Evolutionary conservation across 30 jellyfish, hydroid and myxozoan species (phyloP).

Genomic region (Catostylus mosaicus): DNA sequence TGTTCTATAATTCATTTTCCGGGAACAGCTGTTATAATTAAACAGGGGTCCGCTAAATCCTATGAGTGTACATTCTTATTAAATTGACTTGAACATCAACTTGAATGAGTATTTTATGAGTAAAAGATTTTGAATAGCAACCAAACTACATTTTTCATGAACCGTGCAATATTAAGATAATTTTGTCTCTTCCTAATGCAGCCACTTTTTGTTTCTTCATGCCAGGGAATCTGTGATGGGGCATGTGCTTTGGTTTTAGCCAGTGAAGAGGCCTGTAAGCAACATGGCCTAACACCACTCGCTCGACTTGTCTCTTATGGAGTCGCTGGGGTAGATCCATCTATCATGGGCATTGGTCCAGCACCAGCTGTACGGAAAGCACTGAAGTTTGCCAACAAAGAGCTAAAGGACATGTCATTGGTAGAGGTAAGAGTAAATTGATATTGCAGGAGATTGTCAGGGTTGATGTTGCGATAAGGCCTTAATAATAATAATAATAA

Average conservation of each 20-base stretch:
- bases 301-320: slow-evolving; percentile 90
- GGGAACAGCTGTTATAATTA: too few species aligned
- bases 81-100: too few species aligned
- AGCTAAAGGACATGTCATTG: slow-evolving; percentile 82
- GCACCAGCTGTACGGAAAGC: slow-evolving; percentile 86
- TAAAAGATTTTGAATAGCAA: too few species aligned
- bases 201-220: neutral
- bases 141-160: too few species aligned
- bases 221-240: slow-evolving; percentile 95
- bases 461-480: too few species aligned
- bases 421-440: slow-evolving; percentile 75
- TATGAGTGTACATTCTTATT: too few species aligned
- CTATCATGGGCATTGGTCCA: slow-evolving; percentile 97
- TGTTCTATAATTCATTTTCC: too few species aligned
- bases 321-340: slow-evolving; percentile 91
- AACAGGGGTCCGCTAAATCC: too few species aligned
- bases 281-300: slow-evolving; percentile 76
- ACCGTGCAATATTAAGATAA: too few species aligned
- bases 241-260: slow-evolving; percentile 93
- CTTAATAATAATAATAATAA: too few species aligned
- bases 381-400: slow-evolving; percentile 63
- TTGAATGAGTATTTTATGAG: too few species aligned
- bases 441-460: neutral
- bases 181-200: too few species aligned
- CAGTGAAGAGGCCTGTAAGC: slow-evolving; percentile 88